Base-by-base conservation (phyloP, 1,140 invertebrate species). In the Diorhabda elongata region DNA sequence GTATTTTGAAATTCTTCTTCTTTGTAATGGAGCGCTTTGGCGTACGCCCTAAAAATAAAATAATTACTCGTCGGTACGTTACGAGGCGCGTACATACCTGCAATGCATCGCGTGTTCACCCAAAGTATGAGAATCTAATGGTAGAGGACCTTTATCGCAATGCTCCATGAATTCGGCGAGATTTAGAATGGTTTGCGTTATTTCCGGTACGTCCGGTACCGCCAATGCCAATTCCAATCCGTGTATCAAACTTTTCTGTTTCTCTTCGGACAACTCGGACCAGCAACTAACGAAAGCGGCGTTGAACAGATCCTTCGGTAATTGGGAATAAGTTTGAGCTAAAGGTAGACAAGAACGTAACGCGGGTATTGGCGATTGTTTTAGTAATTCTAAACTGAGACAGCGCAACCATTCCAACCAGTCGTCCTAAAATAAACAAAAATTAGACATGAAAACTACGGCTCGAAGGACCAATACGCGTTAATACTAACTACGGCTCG, bases 151-250 rank as follows among this genome's bases (percentile, higher is more conserved):
- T 69, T 95, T 95, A 78, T 99, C 98, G 79, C 96, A 99, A 79
- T 99, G 98, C 76, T 99, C 98, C 95, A 99, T 98, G 76, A 99
- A 99, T 83, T 99, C 98, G 0, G 97, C 97, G 43, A 99, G 83
- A 83, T 99, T 99, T 2, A 99, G 84, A 68, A 99, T 93, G 0
- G 97, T 97, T 78, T 99, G 97, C 0, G 97, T 98, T 44, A 99
- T 92, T 82, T 99, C 98, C 0, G 97, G 94, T 62, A 98, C 88
- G 79, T 98, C 96, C 8, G 96, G 95, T 2, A 95, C 92, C 60
- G 90, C 91, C 0, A 99, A 80, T 0, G 97, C 97, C 80, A 96
- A 90, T 75, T 96, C 90, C 1, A 99, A 79, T 5, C 91, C 94
- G 62, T 89, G 85, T 3, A 98, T 92, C 0, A 99, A 83, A 79